phyloP scores from a whole-genome alignment of 2,113 vertebrate genomes.

The Boleophthalmus pectinirostris region DNA sequence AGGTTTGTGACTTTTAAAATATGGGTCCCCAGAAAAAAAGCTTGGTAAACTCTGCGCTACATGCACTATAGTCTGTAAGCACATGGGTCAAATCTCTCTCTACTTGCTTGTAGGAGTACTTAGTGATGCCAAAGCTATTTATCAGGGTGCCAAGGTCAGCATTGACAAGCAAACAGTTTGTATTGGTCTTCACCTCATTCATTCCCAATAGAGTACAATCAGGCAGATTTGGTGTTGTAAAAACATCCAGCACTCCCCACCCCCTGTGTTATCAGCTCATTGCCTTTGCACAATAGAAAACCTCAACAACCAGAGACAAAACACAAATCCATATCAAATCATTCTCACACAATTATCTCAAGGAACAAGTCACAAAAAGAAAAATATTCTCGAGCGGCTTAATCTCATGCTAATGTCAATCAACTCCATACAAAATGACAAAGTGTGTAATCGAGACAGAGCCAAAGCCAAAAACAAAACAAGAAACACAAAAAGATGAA shows the following conservation, averaged over 20 bases:
- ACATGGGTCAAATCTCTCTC: neutral
- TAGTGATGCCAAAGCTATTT: slow-evolving; percentile 49
- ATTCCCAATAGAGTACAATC: slow-evolving; percentile 67
- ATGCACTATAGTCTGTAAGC: neutral
- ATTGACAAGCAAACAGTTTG: slow-evolving; percentile 68
- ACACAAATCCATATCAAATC: slow-evolving; percentile 49
- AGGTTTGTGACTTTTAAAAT: too few relatives aligned
- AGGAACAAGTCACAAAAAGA: slow-evolving; percentile 45
- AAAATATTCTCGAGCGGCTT: slow-evolving; percentile 22
- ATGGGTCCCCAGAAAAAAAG: too few relatives aligned
- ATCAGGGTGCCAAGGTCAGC: slow-evolving; percentile 62
- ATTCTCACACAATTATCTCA: slow-evolving; percentile 40
- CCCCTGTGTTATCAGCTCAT: neutral
- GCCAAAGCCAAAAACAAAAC: slow-evolving; percentile 49
- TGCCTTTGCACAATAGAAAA: slow-evolving; percentile 45
- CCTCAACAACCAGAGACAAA: slow-evolving; percentile 47
- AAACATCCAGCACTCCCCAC: slow-evolving; percentile 40
- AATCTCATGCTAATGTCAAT: slow-evolving; percentile 45
- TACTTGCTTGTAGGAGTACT: slow-evolving; percentile 37
- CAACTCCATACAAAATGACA: slow-evolving; percentile 39
- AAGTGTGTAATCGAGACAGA: slow-evolving; percentile 50
- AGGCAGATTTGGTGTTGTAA: slow-evolving; percentile 52
- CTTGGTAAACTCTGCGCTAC: too few relatives aligned
- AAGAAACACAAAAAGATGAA: slow-evolving; percentile 38
- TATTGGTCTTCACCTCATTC: slow-evolving; percentile 61